Conservation (phyloP, 2,888 invertebrate species). For the Sepiola atlantica region DNA sequence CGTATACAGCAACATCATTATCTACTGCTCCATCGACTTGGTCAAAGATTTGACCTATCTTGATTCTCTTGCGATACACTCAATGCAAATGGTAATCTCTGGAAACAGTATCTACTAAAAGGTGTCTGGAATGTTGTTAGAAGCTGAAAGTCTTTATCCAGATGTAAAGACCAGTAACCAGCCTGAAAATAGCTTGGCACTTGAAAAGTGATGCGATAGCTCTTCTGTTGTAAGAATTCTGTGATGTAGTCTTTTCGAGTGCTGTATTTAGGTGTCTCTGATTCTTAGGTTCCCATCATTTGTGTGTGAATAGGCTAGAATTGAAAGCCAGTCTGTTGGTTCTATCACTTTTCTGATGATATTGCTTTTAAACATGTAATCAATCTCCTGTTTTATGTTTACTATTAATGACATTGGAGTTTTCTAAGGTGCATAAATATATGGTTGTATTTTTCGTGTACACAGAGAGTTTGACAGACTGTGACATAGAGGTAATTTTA, state of each 20-base stretch:
- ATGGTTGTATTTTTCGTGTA: no score
- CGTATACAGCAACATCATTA: neutral
- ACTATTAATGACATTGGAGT: no score
- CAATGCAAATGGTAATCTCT: neutral
- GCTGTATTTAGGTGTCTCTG: neutral
- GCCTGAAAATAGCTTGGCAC: neutral
- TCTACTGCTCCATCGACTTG: neutral
- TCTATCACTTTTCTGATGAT: neutral
- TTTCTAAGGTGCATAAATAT: no score
- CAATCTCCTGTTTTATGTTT: no score
- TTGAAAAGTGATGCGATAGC: neutral
- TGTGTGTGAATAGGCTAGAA: neutral
- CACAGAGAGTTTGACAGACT: no score
- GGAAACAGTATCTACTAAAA: neutral
- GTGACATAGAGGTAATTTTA: no score
- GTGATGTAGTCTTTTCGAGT: no score
- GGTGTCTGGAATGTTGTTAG: neutral
- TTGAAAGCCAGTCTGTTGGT: neutral
- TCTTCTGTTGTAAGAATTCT: neutral
- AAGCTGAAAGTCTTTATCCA: neutral
- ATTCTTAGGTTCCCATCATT: neutral
- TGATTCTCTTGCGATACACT: neutral
- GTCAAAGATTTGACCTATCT: neutral
- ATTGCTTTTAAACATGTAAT: no score
- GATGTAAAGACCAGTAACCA: neutral